These are phyloP conservation scores for Eilema depressum DNA, from an alignment of 2,888 invertebrate species.

Conservation along the genomic window DNA sequence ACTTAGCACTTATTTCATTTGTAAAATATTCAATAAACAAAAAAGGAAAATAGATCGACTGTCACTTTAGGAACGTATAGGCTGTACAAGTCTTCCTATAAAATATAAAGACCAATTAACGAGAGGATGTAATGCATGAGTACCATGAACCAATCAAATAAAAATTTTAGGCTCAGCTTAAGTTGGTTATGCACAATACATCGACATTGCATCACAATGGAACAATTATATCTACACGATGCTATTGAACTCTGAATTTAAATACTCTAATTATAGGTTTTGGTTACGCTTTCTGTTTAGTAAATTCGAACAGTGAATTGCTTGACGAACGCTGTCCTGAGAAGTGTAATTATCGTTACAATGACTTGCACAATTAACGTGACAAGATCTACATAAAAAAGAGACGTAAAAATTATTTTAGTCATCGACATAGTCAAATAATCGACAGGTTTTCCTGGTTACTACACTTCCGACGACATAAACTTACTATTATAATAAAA, in stretches of 20 bases:
- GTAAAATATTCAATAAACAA: neutral
- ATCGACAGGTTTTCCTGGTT: too few relatives aligned
- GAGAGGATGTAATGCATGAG: constrained; percentile 40
- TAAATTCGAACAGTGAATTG: constrained; percentile 12
- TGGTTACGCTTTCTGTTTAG: constrained; percentile 14
- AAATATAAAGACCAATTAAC: constrained; percentile 28
- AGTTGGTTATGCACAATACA: constrained; percentile 27
- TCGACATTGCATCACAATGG: constrained; percentile 42
- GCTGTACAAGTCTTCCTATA: neutral
- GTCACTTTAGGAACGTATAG: too few relatives aligned
- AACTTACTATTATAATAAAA: too few relatives aligned
- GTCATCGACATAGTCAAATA: too few relatives aligned
- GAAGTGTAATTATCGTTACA: constrained; percentile 11
- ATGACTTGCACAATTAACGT: neutral
- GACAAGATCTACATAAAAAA: neutral
- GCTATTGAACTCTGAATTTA: constrained; percentile 38
- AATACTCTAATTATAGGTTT: constrained; percentile 34
- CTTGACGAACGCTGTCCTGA: neutral
- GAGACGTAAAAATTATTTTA: neutral
- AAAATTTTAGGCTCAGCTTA: constrained; percentile 46
- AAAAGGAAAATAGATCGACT: neutral
- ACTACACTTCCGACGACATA: too few relatives aligned
- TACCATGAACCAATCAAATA: constrained; percentile 43
- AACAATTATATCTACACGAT: constrained; percentile 43
- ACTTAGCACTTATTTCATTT: too few relatives aligned